Percentiles rank a stretch among this genome's conserved stretches.
Conservation (phyloP, 1,140 invertebrate genomes). For the Lamellibrachia luymesi region DNA sequence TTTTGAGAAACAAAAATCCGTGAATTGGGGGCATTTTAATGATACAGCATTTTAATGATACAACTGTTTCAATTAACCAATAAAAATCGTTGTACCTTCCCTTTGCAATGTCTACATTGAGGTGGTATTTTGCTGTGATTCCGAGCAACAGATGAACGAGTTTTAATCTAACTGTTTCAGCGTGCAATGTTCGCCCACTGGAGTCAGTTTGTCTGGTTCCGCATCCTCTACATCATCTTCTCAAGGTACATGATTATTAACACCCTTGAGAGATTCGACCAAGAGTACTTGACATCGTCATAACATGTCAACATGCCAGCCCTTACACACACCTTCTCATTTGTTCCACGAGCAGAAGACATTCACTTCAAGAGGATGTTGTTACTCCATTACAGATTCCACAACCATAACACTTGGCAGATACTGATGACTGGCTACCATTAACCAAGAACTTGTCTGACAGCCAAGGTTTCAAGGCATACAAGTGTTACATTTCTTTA, state of each 20-base stretch:
- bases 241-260: slow-evolving; percentile 90
- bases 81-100: too few relatives aligned
- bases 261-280: slow-evolving; percentile 60
- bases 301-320: too few relatives aligned
- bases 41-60: too few relatives aligned
- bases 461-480: too few relatives aligned
- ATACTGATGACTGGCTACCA: neutral
- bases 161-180: slow-evolving; percentile 51
- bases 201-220: slow-evolving; percentile 91
- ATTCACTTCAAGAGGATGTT: neutral
- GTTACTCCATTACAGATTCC: neutral
- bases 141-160: slow-evolving; percentile 39
- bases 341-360: neutral
- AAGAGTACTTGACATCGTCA: neutral
- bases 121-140: neutral
- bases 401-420: neutral
- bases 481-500: neutral
- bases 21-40: too few relatives aligned
- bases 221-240: slow-evolving; percentile 83
- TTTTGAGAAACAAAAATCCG: neutral
- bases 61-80: too few relatives aligned
- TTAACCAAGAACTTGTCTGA: neutral
- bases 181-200: slow-evolving; percentile 80
- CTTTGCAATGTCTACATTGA: neutral
- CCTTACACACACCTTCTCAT: neutral